These are phyloP conservation scores for Motacilla alba DNA, from an alignment of 2,113 vertebrate genomes.

Conservation along the genomic window DNA sequence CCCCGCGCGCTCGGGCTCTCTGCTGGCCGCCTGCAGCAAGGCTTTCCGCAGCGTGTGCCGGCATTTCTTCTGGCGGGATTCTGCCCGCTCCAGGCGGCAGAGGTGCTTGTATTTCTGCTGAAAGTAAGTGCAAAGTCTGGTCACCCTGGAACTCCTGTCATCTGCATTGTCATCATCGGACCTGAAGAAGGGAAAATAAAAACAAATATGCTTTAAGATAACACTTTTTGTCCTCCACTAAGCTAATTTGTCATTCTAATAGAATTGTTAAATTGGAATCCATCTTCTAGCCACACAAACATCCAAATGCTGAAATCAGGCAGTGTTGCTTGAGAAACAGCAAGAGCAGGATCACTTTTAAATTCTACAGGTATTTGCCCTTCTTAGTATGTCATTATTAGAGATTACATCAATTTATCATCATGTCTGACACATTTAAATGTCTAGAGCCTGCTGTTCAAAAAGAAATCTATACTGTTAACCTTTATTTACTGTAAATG, in stretches of 20 bases:
- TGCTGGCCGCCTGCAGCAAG: constrained; percentile 91
- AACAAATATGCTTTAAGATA: not conserved
- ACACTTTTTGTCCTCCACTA: not conserved
- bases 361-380: not conserved
- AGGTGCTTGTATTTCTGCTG: constrained; percentile 98
- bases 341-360: not conserved
- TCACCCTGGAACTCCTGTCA: constrained; percentile 88
- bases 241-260: not conserved
- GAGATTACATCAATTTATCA: constrained; percentile 5
- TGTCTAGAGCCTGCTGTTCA: not conserved
- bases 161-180: constrained; percentile 76
- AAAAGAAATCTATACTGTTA: constrained; percentile 33
- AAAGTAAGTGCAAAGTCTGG: constrained; percentile 96
- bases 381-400: constrained; percentile 24
- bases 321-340: not conserved
- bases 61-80: constrained; percentile 91
- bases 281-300: not conserved
- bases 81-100: constrained; percentile 93
- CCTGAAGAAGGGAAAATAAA: constrained; percentile 61
- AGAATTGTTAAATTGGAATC: not conserved
- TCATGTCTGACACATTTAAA: constrained; percentile 27
- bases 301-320: not conserved
- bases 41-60: constrained; percentile 91
- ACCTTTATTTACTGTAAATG: constrained; percentile 54
- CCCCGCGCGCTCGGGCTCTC: constrained; percentile 86